Base-by-base conservation (phyloP, 2,888 invertebrate genomes). In the Pristionchus maxplancki region DNA sequence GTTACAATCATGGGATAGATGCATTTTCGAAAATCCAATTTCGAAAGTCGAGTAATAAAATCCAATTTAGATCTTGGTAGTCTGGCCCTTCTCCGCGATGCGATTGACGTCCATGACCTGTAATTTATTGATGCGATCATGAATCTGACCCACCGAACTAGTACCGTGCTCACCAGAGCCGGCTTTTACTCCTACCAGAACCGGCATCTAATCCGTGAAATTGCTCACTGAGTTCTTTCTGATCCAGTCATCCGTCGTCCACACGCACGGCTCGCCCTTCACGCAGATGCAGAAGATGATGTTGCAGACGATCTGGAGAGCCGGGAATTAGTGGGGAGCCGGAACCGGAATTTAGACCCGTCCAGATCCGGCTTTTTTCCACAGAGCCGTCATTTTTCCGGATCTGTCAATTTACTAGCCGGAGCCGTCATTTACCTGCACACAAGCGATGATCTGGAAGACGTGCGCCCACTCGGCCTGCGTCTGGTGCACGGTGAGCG, bases 401-500 rank as follows among this genome's bases (percentile, higher is more conserved):
- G 17, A 71, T n/a, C n/a, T n/a, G n/a, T n/a, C n/a, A n/a, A n/a
- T n/a, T n/a, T n/a, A n/a, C n/a, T 8, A 31, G 11, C 34, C 78
- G 78, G 24, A 15, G 34, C 28, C 31, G 58, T 48, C 37, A 17
- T 37, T 48, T 11, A 92, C 92, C 91, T 91, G 90, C 81, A 92
- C 90, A 20, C 88, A 89, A 13, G 89, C 92, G n/a, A 91, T 91
- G 84, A 92, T 88, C 62, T 91, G 81, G 90, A 93, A 93, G 13
- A 93, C 92, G 89, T 89, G 91, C 71, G 90, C 91, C 93, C 93
- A 93, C 84, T 93, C 92, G 48, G 91, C 92, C 84, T 91, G 91
- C 8, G 93, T 93, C 88, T 93, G 92, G 81, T 93, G 88, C 11
- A 87, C 89, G 11, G 93, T 92, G 50, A 93, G 86, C 0, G 89